Evolutionary conservation across 1,140 invertebrate species (phyloP), one percentile per base, ranked within the genome.

Genomic region (Rhysida immarginata): DNA sequence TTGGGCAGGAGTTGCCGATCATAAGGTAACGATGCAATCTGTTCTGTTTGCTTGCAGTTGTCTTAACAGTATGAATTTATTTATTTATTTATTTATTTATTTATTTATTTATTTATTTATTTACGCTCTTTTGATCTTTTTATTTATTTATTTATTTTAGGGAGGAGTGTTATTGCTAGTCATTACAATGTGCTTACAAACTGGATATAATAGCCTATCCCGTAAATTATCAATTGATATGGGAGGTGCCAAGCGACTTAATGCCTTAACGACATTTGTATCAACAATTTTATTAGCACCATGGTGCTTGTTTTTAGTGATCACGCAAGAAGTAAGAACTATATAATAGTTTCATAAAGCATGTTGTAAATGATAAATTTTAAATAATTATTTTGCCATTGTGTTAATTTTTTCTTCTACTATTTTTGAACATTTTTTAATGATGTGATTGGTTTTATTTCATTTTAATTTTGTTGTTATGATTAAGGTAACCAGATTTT

Each of bases 221-320:
- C 70, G 71, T 58, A 72, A 72, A 48, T 59, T 74, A 44, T 69
- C 70, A 20, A 66, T 73, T 18, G 71, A 73, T 57, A 60, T 74
- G 16, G 73, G 71, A n/a, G 72, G 73, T 2, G 64, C 71, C 8
- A 74, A 73, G 59, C 57, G 70, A 35, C 63, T 74, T 1, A 65
- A 71, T 60, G 67, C 72, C 20, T 54, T 74, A 8, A 70, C 71
- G n/a, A 67, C 68, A 8, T 57, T 72, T 11, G 53, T 66, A 0
- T 72, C 71, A 18, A 59, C 67, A 8, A 25, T 66, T 23, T 24
- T 74, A 11, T 65, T 59, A 46, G 5, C 44, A 18, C 44, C 44
- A 18, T 46, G 44, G 44, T 8, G 8, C 8, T 20, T 46, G 18
- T 46, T 46, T 46, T 23, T 46, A 46, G 8, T 5, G 16, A 46